Percentiles rank a stretch among this genome's conserved stretches.
phyloP scores from a whole-genome alignment of 2,797 vertebrate genomes.

The Spondyliosoma cantharus region DNA sequence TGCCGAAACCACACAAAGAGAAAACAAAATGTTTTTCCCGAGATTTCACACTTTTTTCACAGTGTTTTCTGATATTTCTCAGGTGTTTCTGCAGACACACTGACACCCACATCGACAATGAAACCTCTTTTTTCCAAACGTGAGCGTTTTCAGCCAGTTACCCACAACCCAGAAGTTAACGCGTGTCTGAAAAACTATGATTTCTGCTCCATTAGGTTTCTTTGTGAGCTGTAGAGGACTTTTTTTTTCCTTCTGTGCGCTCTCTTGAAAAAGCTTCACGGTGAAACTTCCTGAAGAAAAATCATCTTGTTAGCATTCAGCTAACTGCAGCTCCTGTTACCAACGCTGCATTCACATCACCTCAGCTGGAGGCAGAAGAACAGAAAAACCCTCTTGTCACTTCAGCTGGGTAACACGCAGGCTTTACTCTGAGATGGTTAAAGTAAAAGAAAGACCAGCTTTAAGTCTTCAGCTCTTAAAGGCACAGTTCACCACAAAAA shows the following conservation, averaged over 20 bases:
- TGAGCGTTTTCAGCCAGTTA: no score
- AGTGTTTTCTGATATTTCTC: not conserved
- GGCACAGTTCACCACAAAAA: no score
- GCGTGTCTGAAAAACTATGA: not conserved
- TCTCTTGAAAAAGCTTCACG: not conserved
- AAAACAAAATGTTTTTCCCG: not conserved
- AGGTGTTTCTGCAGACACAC: not conserved
- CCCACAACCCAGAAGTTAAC: not conserved
- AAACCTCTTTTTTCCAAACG: not conserved
- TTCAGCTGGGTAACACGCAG: not conserved
- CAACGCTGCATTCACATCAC: conserved; percentile 3
- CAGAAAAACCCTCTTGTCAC: not conserved
- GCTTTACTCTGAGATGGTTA: not conserved
- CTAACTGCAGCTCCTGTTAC: not conserved
- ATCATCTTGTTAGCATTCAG: not conserved
- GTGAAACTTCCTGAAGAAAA: not conserved
- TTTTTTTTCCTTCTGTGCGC: not conserved
- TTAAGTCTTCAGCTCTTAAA: conserved; percentile 1
- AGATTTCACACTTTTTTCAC: not conserved
- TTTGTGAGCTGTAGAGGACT: not conserved
- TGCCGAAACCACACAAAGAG: conserved; percentile 4
- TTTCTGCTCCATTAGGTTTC: not conserved
- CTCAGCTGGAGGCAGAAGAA: not conserved
- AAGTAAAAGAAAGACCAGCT: not conserved
- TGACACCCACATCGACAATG: not conserved